Evolutionary conservation across 2,888 invertebrate species (phyloP).

Genomic region (Elegia similella): DNA sequence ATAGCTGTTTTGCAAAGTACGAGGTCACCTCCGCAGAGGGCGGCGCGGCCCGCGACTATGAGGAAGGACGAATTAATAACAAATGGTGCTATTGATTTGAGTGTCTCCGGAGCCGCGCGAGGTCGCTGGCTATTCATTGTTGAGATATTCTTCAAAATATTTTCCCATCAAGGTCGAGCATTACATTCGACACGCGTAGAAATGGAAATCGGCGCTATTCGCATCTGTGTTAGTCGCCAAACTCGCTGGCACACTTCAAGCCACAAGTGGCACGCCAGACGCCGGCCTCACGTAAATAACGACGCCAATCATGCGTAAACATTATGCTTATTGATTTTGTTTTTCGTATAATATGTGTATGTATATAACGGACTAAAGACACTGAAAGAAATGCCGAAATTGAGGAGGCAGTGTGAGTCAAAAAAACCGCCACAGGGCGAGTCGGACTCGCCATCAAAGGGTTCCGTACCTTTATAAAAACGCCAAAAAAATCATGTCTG

Average conservation of each 20-base stretch:
- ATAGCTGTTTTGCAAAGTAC: too few species aligned
- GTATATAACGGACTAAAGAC: too few species aligned
- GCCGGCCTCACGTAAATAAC: neutral
- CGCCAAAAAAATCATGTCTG: too few species aligned
- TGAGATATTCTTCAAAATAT: conserved; percentile 5
- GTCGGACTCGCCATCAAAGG: too few species aligned
- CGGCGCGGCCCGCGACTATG: neutral
- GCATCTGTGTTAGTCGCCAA: neutral
- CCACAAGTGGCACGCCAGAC: neutral
- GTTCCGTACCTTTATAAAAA: too few species aligned
- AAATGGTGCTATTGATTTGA: conserved; percentile 13
- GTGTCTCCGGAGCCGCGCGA: conserved; percentile 1
- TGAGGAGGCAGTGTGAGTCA: too few species aligned
- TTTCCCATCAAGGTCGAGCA: neutral
- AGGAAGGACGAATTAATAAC: conserved; percentile 16
- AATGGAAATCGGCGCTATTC: neutral
- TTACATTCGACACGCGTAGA: neutral
- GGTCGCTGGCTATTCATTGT: conserved; percentile 10
- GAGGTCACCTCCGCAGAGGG: neutral
- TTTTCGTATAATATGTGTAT: too few species aligned
- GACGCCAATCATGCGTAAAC: too few species aligned
- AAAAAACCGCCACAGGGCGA: too few species aligned
- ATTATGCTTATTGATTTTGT: too few species aligned
- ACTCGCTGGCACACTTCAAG: conserved; percentile 1
- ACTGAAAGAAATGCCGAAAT: too few species aligned